Evolutionary conservation across 2,888 invertebrate species (phyloP).

Genomic region (Chamaedrilus cognettii): DNA sequence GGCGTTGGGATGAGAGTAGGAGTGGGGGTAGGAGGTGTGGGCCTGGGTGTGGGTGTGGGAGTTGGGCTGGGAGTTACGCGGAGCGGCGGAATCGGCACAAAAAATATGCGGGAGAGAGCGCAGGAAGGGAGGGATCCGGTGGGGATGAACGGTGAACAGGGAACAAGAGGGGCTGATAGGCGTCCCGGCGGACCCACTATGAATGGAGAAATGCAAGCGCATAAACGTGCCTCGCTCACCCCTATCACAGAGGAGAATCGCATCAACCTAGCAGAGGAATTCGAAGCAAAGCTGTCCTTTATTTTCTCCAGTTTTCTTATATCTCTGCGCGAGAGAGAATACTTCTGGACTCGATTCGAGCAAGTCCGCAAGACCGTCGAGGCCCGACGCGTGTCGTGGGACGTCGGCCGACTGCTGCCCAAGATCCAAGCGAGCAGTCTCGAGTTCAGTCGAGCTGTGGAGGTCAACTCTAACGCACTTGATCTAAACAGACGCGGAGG

Average conservation of each 20-base stretch:
- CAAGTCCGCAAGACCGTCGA: background rate
- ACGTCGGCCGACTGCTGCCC: background rate
- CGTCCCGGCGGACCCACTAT: background rate
- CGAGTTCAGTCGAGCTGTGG: too few species aligned
- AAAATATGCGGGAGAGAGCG: background rate
- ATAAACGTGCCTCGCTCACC: too few species aligned
- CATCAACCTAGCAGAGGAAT: background rate
- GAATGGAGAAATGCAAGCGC: background rate
- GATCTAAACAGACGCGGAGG: too few species aligned
- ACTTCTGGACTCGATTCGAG: conserved; percentile 1
- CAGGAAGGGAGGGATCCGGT: background rate
- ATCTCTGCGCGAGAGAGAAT: background rate
- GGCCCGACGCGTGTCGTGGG: conserved; percentile 3
- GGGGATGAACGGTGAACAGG: too few species aligned
- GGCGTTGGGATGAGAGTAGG: too few species aligned
- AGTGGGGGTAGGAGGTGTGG: background rate
- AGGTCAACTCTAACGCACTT: too few species aligned
- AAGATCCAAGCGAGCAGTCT: background rate
- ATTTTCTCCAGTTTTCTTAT: background rate
- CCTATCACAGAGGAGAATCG: background rate
- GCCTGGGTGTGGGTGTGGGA: too few species aligned
- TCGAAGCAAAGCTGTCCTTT: background rate
- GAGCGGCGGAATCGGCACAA: background rate
- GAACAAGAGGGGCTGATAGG: too few species aligned
- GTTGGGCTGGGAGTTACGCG: background rate